Evolutionary conservation across 2,113 vertebrate genomes (phyloP).

Genomic region (Danio rerio): DNA sequence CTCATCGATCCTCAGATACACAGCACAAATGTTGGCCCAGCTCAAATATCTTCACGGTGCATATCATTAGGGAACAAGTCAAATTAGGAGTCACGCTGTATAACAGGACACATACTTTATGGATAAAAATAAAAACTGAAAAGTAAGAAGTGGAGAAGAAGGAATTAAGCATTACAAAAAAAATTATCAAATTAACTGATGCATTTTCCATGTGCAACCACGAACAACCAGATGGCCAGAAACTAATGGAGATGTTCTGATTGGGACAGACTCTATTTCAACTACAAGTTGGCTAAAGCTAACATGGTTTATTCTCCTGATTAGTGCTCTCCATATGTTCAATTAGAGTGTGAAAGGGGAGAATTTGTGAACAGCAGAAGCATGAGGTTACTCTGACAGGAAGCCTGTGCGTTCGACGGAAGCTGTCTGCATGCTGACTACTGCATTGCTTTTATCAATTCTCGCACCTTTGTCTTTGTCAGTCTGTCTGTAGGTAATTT

Average conservation of each 20-base stretch:
- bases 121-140: not conserved
- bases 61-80: constrained; percentile 68
- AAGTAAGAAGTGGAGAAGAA: not conserved
- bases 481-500: not conserved
- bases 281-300: not conserved
- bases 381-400: constrained; percentile 34
- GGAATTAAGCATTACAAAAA: not conserved
- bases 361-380: constrained; percentile 18
- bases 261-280: constrained; percentile 1
- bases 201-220: not conserved
- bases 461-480: constrained; percentile 38
- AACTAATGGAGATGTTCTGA: not conserved
- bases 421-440: constrained; percentile 14
- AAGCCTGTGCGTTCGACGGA: constrained; percentile 17
- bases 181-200: not conserved
- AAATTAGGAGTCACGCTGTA: constrained; percentile 58
- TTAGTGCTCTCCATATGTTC: constrained; percentile 24
- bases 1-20: constrained; percentile 75
- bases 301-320: not conserved
- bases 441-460: constrained; percentile 34
- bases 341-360: not conserved
- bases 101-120: not conserved
- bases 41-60: constrained; percentile 61
- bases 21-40: constrained; percentile 77
- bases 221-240: constrained; percentile 20